Evolutionary conservation across 2,113 vertebrate genomes (phyloP).

Genomic region (Sinocyclocheilus grahami): DNA sequence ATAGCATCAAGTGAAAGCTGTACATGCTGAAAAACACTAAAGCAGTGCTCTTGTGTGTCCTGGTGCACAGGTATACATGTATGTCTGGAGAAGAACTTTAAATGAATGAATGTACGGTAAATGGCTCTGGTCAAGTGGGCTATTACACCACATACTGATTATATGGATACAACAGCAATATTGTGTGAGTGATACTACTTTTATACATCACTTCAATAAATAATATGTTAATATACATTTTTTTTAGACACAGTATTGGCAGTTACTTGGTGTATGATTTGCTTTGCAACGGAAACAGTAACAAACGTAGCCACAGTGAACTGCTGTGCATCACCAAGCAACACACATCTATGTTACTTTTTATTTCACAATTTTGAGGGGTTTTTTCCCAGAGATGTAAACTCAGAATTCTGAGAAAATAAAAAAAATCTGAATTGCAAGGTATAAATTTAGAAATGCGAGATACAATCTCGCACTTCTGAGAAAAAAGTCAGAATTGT

Average conservation of each 20-base stretch:
- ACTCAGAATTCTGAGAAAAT: too few relatives aligned
- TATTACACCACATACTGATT: neutral
- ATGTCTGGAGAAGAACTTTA: neutral
- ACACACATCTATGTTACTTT: too few relatives aligned
- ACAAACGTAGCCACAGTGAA: neutral
- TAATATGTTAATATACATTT: neutral
- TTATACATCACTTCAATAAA: neutral
- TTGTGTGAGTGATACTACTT: neutral
- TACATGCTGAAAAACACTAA: neutral
- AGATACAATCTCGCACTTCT: too few relatives aligned
- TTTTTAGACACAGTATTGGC: neutral
- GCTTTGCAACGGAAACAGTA: neutral
- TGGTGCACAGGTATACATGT: neutral
- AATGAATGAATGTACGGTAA: neutral
- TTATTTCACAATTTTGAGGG: too few relatives aligned
- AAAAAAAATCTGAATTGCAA: too few relatives aligned
- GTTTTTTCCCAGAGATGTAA: too few relatives aligned
- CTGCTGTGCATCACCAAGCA: neutral
- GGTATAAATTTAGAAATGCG: too few relatives aligned
- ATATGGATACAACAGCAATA: neutral
- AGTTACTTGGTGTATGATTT: too few relatives aligned
- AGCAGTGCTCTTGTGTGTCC: neutral
- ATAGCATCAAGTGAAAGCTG: neutral
- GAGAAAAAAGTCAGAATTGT: too few relatives aligned
- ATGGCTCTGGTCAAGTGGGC: neutral